Conservation (phyloP, 2,888 invertebrate genomes). For the Dorcus hopei region DNA sequence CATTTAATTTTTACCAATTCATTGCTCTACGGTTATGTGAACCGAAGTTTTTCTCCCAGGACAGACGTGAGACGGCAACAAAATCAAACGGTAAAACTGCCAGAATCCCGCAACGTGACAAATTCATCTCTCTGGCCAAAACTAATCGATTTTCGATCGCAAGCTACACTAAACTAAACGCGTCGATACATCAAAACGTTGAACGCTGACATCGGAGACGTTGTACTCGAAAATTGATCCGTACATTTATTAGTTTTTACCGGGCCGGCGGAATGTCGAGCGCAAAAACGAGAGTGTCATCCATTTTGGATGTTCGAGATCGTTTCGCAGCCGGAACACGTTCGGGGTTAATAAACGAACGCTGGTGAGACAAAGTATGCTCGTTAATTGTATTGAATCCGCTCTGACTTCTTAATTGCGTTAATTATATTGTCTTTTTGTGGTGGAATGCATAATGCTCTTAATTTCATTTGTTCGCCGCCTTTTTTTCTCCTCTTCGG, state of each 20-base stretch:
- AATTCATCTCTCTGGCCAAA: not conserved
- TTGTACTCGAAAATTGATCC: slow-evolving; percentile 16
- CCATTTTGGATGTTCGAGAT: slow-evolving; percentile 22
- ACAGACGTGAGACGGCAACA: not conserved
- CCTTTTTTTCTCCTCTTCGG: no score
- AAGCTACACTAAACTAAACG: not conserved
- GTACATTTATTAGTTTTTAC: slow-evolving; percentile 21
- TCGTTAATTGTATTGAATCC: slow-evolving; percentile 27
- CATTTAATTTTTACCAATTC: no score
- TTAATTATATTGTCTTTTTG: slow-evolving; percentile 20
- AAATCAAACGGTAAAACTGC: not conserved
- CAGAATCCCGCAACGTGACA: not conserved
- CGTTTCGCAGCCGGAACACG: slow-evolving; percentile 29
- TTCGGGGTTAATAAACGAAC: slow-evolving; percentile 31
- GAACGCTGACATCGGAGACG: slow-evolving; percentile 9
- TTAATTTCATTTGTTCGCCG: slow-evolving; percentile 10
- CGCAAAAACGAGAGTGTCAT: slow-evolving; percentile 10
- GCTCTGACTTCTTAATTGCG: slow-evolving; percentile 22
- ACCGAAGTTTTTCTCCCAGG: no score
- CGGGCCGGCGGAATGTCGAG: not conserved
- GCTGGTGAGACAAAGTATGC: slow-evolving; percentile 27
- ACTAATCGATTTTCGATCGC: not conserved
- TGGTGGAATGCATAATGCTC: slow-evolving; percentile 10
- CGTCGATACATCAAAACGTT: not conserved
- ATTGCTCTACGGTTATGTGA: no score